Evolutionary conservation across 2,888 invertebrate species (phyloP), one percentile per base, ranked within the genome.

Genomic region (Eupithecia subumbrata): DNA sequence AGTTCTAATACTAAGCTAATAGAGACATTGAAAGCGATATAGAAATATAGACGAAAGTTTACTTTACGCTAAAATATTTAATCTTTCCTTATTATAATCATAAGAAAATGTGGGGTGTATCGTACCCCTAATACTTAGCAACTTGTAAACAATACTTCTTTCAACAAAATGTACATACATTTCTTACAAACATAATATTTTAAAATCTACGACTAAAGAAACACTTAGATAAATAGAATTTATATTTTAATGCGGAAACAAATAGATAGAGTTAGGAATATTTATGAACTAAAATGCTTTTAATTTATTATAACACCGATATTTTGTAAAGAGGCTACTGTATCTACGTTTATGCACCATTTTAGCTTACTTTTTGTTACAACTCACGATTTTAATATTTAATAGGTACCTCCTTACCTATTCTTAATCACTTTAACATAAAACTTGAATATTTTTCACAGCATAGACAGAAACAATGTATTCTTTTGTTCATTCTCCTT

Each of bases 71-170:
- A 91, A 92, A 92, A 92, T 93, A 93, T 82, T 80, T 89, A 89
- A 86, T 85, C 86, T 90, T 87, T 89, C 89, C 93, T 93, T 93
- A 94, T 83, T 89, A 88, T 94, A 94, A 93, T 94, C 94, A 94
- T 94, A 94, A 94, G 94, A 94, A 92, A 93, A 91, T 90, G 88
- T 81, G 89, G 88, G 89, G 88, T 82, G 64, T 71, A 74, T 78
- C 74, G 79, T 76, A 83, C 85, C 86, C 83, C 84, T 82, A 79
- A 82, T 80, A 80, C 80, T 81, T 78, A 75, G 76, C 74, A 76
- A 84, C 83, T 76, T 82, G 84, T 85, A 84, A 86, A 86, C 84
- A 84, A 34, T 64, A 67, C 66, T 18, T 34, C 34, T 34, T 64
- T 64, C 9, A 68, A 68, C 68, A 22, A 68, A 68, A 43, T 40